phyloP scores from a whole-genome alignment of 2,888 invertebrate genomes.

The Ametastegia equiseti region DNA sequence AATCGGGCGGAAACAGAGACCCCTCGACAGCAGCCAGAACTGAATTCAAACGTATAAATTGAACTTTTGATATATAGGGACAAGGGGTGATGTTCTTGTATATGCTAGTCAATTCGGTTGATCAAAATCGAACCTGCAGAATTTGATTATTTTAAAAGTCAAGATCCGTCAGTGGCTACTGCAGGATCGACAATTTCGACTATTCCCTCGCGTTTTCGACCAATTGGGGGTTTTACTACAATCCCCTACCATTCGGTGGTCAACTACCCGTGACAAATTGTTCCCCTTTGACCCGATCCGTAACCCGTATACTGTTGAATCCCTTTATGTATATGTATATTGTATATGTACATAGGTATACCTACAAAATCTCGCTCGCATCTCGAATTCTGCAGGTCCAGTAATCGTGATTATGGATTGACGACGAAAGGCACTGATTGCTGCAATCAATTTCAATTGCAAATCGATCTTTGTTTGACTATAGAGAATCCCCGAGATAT shows the following conservation, averaged over 20 bases:
- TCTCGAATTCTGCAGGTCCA: not conserved
- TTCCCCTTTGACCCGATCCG: conserved; percentile 15
- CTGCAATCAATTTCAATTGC: conserved; percentile 37
- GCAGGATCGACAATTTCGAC: not conserved
- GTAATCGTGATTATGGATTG: conserved; percentile 10
- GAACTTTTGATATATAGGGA: not conserved
- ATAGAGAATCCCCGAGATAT: not conserved
- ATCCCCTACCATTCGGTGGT: not conserved
- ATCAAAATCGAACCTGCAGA: not conserved
- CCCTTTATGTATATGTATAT: not conserved
- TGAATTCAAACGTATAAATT: not conserved
- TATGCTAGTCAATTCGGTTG: not conserved
- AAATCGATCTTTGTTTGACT: conserved; percentile 2
- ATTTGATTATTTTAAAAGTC: not conserved
- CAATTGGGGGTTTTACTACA: no score
- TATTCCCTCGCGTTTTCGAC: conserved; percentile 2
- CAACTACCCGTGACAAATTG: conserved; percentile 37
- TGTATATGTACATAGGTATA: no score
- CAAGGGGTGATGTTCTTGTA: not conserved
- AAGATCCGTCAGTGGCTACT: not conserved
- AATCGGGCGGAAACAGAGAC: conserved; percentile 3
- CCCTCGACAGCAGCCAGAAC: no score
- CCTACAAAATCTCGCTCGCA: no score
- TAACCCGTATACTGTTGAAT: no score
- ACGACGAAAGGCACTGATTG: conserved; percentile 15